Evolutionary conservation across 2,113 vertebrate genomes (phyloP), one percentile per base, ranked within the genome.

Genomic region (Nibea albiflora): DNA sequence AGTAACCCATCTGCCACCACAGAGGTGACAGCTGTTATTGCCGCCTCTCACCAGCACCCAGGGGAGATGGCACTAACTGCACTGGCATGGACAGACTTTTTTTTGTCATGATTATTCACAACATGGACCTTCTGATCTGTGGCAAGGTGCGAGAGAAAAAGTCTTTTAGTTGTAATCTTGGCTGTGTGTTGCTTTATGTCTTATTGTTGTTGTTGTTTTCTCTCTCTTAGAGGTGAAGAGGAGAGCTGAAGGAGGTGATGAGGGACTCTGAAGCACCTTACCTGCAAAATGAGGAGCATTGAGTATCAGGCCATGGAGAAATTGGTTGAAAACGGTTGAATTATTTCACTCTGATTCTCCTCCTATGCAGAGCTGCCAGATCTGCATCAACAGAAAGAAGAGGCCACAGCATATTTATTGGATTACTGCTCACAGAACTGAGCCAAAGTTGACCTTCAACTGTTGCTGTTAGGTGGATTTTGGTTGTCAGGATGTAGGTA

Each of bases 1-100:
- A 53, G 62, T 49, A 44, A 61, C 68, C 63, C 78, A 73, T 86
- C 76, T 86, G 83, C 61, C 22, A 28, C 47, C 60, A 49, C 73
- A 64, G 84, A 75, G 76, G 52, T 64, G 69, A 73, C 81, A 89
- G 78, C 82, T 88, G 89, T 31, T 66, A 31, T 11, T 50, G 62
- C 58, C n/a, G 24, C 42, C 39, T 80, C 76, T 77, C 82, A 73
- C 42, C 61, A 22, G 50, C 47, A 73, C 69, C 78, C 79, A 73
- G 76, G 58, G 70, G 71, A 87, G 63, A 53, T 14, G 31, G 42
- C 64, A 69, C 22, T 76, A 73, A 56, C 81, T 66, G 64, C 35
- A 26, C 42, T 52, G 65, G 44, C 75, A 80, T 46, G 68, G 80
- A 28, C 47, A 73, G 80, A 66, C 28, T 69, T 65, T 35, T 35